Base-by-base conservation (phyloP, 64 coral and sea anemone species). In the Acropora yongei region DNA sequence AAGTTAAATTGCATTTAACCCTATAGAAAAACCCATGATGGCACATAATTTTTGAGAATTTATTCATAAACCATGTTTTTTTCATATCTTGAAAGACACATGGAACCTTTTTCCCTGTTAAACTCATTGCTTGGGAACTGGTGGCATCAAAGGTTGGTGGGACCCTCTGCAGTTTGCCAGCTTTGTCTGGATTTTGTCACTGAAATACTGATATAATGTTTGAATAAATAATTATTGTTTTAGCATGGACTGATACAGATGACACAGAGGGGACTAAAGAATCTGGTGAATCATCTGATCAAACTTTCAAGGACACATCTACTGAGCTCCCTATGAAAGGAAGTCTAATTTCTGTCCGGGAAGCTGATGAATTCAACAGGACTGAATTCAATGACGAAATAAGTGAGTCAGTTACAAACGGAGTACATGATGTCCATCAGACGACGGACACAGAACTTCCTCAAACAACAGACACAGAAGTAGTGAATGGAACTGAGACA, bases 231-330 rank as follows among this genome's bases (percentile, higher is more conserved):
- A 63, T 63, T 39, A 57, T 12, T 77, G 8, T 55, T 86, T 75
- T 30, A 99, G 97, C 88, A 57, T 99, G 97, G 97, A 94, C 88
- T 86, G 97, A 96, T 46, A 86, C 91, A 42, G 94, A 93, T 74
- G 92, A 97, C n/a, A 94, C 92, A 72, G 95, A 97, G 44, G 80
- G 75, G 7, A 88, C 95, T 40, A 97, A 96, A 41, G 91, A 95
- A 53, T 88, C 93, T 44, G 90, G 82, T 13, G 78, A 93, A 47
- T 67, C 68, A 3, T 75, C 84, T 60, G 78, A 88, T 83, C 76
- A 78, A 75, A 76, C 75, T 3, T 63, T 13, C 3, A 93, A 87
- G 7, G 91, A 87, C 16, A 77, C 73, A 68, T 18, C 57, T 50
- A 51, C 76, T 20, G 79, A 53, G 41, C 79, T 88, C 13, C 72